A percentile compares a stretch with the other conserved stretches of the same genome.
These are phyloP conservation scores for Chelon labrosus DNA, from an alignment of 2,797 vertebrate genomes.

Conservation along the genomic window DNA sequence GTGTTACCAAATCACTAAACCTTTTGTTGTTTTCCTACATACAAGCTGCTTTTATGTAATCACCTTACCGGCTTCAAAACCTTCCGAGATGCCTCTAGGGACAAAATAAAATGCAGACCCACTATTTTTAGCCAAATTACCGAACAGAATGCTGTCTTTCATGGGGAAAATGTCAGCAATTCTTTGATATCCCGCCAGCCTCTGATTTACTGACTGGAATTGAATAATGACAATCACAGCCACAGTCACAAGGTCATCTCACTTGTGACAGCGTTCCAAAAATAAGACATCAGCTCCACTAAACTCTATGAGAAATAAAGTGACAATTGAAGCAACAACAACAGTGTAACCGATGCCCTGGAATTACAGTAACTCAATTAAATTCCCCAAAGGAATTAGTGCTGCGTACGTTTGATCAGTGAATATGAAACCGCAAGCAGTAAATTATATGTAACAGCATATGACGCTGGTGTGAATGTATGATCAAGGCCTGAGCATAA, in stretches of 20 bases:
- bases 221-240: slow-evolving; percentile 54
- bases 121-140: slow-evolving; percentile 46
- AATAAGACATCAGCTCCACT: slow-evolving; percentile 37
- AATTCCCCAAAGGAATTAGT: slow-evolving; percentile 41
- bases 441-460: slow-evolving; percentile 43
- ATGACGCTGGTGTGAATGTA: slow-evolving; percentile 54
- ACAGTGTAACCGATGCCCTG: not conserved
- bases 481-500: slow-evolving; percentile 60
- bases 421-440: slow-evolving; percentile 39
- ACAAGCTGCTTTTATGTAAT: slow-evolving; percentile 22
- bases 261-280: slow-evolving; percentile 44
- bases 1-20: not conserved
- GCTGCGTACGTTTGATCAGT: slow-evolving; percentile 36
- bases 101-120: slow-evolving; percentile 6
- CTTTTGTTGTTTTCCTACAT: slow-evolving; percentile 1
- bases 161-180: slow-evolving; percentile 11
- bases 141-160: slow-evolving; percentile 26
- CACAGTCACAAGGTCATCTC: slow-evolving; percentile 57
- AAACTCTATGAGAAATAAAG: not conserved
- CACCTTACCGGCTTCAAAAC: not conserved
- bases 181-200: slow-evolving; percentile 44
- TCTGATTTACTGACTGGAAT: slow-evolving; percentile 48
- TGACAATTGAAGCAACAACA: slow-evolving; percentile 1
- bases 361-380: too few species aligned
- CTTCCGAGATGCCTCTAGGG: not conserved